Evolutionary conservation across 2,113 vertebrate genomes (phyloP).

Genomic region (Sterrhoptilus dennistouni): DNA sequence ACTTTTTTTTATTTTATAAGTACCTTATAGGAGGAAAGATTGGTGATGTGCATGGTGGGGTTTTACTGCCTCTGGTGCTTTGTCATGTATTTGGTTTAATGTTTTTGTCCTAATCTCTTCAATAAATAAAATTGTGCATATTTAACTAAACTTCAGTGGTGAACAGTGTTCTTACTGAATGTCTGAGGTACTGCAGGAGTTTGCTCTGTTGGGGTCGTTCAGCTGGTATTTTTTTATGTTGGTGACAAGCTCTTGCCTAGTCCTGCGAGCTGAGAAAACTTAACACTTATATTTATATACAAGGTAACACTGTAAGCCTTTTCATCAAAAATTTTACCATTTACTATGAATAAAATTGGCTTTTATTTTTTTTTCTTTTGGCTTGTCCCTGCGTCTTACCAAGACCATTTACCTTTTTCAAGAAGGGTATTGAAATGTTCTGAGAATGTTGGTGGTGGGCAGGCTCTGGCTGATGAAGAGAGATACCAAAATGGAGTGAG

Average conservation of each 20-base stretch:
- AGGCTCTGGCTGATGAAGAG: neutral
- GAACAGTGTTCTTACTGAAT: neutral
- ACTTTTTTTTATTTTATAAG: conserved; percentile 73
- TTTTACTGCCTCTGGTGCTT: conserved; percentile 98
- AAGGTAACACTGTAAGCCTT: neutral
- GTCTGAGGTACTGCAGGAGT: neutral
- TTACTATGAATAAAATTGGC: neutral
- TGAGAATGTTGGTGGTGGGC: neutral
- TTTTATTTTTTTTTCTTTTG: neutral
- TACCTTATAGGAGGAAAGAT: conserved; percentile 80
- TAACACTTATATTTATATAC: neutral
- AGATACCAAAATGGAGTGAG: neutral
- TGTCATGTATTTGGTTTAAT: conserved; percentile 99
- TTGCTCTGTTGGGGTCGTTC: neutral
- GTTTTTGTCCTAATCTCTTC: conserved; percentile 99
- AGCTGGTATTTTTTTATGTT: neutral
- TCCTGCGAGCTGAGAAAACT: neutral
- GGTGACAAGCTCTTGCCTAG: neutral
- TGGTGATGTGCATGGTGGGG: conserved; percentile 91
- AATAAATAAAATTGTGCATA: conserved; percentile 99
- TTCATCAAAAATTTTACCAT: neutral
- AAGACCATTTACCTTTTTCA: neutral
- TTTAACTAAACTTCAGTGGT: conserved; percentile 76
- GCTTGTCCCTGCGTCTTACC: neutral
- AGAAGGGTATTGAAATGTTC: neutral